Percentiles rank a stretch among this genome's conserved stretches.
Conservation (phyloP, 2,888 invertebrate species). For the Drosophila conformis region DNA sequence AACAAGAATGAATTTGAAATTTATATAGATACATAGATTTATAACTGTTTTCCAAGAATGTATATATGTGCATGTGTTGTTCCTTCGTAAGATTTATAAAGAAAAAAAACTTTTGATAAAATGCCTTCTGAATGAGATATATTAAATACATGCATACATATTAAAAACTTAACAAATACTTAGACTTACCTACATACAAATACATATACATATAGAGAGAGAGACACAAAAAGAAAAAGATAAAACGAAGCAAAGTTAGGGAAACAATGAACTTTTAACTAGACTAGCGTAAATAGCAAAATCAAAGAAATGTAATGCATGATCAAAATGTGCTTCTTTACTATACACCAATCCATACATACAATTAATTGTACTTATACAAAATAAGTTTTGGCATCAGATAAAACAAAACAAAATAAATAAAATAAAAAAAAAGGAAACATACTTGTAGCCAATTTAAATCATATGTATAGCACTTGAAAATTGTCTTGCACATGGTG, state of each 20-base stretch:
- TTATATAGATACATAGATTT: conserved; percentile 34
- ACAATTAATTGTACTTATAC: conserved; percentile 39
- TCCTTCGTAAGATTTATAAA: conserved; percentile 26
- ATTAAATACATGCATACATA: conserved; percentile 11
- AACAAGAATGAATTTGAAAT: conserved; percentile 19
- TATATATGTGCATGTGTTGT: conserved; percentile 26
- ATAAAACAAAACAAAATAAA: neutral
- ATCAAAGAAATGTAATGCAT: conserved; percentile 32
- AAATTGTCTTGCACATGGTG: conserved; percentile 37
- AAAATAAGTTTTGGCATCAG: conserved; percentile 3
- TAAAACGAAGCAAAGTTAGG: conserved; percentile 36
- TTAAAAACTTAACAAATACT: conserved; percentile 30
- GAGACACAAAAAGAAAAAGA: neutral
- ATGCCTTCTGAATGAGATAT: conserved; percentile 59
- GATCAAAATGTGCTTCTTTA: conserved; percentile 33
- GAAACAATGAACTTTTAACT: conserved; percentile 46
- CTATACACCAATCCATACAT: conserved; percentile 19
- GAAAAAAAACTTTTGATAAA: conserved; percentile 46
- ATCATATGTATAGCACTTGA: conserved; percentile 49
- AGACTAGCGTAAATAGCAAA: conserved; percentile 48
- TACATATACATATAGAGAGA: conserved; percentile 1
- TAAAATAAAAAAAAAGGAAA: neutral
- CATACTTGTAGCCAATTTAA: conserved; percentile 60
- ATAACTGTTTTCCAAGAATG: conserved; percentile 39
- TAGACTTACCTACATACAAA: conserved; percentile 24